These are phyloP conservation scores for Phrynocephalus versicolor DNA, from an alignment of 2,113 vertebrate species.

Conservation along the genomic window DNA sequence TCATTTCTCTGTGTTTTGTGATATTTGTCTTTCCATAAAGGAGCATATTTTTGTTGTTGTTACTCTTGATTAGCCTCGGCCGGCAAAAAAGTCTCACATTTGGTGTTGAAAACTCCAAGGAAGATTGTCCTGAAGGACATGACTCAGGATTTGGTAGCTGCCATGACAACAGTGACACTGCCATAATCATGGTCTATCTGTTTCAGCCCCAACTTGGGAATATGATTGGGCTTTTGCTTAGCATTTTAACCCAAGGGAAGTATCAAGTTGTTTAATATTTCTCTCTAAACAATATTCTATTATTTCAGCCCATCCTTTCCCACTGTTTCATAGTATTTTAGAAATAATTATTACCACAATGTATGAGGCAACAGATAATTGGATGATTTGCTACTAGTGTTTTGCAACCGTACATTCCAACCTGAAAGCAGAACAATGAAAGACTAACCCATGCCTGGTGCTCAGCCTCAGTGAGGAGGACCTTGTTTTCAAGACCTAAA, in stretches of 20 bases:
- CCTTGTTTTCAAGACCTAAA: conserved; percentile 25
- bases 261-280: background rate
- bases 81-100: background rate
- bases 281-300: background rate
- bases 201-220: background rate
- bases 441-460: background rate
- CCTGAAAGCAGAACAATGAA: background rate
- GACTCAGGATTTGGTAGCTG: background rate
- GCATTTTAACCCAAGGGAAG: background rate
- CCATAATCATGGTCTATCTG: background rate
- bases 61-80: background rate
- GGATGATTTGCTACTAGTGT: conserved; percentile 77
- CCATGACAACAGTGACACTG: background rate
- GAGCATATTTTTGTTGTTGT: background rate
- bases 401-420: conserved; percentile 66
- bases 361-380: conserved; percentile 74
- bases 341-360: conserved; percentile 66
- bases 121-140: background rate
- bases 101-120: background rate
- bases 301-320: background rate
- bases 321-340: conserved; percentile 65
- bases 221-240: background rate
- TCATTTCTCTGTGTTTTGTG: background rate
- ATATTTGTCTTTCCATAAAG: background rate
- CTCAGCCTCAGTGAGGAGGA: conserved; percentile 18